Conservation (phyloP, 2,113 vertebrate species). For the Bothrops jararaca region DNA sequence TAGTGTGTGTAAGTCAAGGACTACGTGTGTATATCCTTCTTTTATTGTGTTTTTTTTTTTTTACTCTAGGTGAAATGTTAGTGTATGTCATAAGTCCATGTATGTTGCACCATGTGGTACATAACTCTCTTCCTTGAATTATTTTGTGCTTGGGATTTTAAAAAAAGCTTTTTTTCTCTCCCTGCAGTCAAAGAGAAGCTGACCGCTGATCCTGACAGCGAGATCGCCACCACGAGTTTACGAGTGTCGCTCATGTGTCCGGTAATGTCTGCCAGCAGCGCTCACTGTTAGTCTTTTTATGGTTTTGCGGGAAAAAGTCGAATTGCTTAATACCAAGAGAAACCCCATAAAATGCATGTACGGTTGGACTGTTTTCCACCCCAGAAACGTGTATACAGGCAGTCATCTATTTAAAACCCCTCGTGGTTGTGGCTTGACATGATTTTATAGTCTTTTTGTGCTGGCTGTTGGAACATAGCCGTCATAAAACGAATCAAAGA, state of each 20-base stretch:
- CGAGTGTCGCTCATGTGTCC: slow-evolving; percentile 94
- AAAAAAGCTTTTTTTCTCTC: background rate
- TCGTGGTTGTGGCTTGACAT: too few species aligned
- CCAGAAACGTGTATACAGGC: background rate
- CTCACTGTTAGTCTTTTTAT: background rate
- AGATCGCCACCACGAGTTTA: slow-evolving; percentile 91
- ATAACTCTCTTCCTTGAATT: background rate
- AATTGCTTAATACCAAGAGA: background rate
- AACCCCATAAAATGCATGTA: background rate
- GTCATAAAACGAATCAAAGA: too few species aligned
- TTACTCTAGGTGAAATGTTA: too few species aligned
- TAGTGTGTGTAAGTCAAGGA: too few species aligned
- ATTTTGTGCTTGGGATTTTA: background rate
- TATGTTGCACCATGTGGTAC: background rate
- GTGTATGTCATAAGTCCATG: background rate
- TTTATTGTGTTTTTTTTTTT: too few species aligned
- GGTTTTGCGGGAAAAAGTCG: background rate
- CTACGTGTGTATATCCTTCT: too few species aligned
- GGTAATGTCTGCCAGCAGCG: slow-evolving; percentile 67
- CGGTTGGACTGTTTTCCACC: background rate
- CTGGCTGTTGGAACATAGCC: too few species aligned
- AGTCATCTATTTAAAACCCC: too few species aligned
- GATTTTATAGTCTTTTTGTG: too few species aligned
- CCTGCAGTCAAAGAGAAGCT: slow-evolving; percentile 91
- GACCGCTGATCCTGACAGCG: slow-evolving; percentile 92